Evolutionary conservation across 2,113 vertebrate genomes (phyloP).

Genomic region (Chaetura pelagica): DNA sequence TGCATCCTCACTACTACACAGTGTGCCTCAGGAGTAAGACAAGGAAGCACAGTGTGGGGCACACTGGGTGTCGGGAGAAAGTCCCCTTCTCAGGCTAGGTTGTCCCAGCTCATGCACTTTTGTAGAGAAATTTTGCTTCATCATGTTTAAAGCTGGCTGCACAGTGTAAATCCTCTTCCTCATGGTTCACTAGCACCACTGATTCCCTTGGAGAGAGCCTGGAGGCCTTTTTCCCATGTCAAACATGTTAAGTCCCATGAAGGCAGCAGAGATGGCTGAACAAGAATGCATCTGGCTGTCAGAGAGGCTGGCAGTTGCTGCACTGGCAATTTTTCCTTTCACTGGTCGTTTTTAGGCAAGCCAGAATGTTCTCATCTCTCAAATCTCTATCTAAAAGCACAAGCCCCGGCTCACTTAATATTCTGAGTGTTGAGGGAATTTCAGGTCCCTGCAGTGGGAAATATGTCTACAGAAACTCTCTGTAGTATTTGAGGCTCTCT

Average conservation of each 20-base stretch:
- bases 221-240: not conserved
- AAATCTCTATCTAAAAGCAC: not conserved
- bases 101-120: not conserved
- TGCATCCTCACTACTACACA: not conserved
- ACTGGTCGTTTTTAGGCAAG: not conserved
- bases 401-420: not conserved
- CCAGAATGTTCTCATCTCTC: not conserved
- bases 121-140: not conserved
- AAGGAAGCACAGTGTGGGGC: not conserved
- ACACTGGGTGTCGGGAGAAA: not conserved
- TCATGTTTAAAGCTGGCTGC: not conserved
- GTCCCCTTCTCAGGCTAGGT: not conserved
- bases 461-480: not conserved
- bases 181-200: not conserved
- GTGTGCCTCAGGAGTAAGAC: not conserved
- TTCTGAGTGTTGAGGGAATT: not conserved
- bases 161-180: not conserved
- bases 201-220: not conserved
- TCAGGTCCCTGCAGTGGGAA: not conserved
- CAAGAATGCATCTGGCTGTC: not conserved
- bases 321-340: not conserved
- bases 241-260: not conserved
- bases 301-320: not conserved
- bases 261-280: not conserved
- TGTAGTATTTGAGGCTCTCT: conserved; percentile 18